A percentile compares a stretch with the other conserved stretches of the same genome.
phyloP scores from a whole-genome alignment of 1,140 invertebrate species.

The Plodia interpunctella region DNA sequence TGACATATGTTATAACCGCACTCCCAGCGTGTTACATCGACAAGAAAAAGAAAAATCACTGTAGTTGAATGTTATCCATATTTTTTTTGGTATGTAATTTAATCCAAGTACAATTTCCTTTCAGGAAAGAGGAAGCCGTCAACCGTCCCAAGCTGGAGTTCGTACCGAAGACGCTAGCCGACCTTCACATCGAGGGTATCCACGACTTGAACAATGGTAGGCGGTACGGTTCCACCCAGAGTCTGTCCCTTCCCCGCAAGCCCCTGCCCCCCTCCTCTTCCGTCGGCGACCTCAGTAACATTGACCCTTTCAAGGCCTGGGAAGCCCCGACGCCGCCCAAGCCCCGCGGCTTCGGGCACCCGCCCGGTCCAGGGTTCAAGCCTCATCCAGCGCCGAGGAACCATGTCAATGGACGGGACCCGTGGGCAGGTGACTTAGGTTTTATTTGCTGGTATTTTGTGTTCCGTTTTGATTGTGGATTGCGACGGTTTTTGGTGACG shows the following conservation, averaged over 20 bases:
- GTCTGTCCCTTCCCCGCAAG: conserved; percentile 48
- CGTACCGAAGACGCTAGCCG: conserved; percentile 93
- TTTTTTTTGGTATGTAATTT: too few relatives aligned
- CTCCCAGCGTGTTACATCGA: too few relatives aligned
- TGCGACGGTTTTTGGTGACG: conserved; percentile 17
- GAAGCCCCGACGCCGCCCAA: conserved; percentile 30
- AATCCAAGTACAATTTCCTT: conserved; percentile 27
- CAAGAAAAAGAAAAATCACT: too few relatives aligned
- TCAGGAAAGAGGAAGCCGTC: conserved; percentile 92
- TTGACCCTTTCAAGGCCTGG: conserved; percentile 52
- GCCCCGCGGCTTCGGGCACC: conserved; percentile 18
- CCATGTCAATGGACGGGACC: conserved; percentile 58
- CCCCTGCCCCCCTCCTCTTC: conserved; percentile 56
- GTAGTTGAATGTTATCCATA: too few relatives aligned
- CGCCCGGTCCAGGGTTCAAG: conserved; percentile 33
- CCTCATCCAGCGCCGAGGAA: conserved; percentile 52
- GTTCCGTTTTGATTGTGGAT: conserved; percentile 43
- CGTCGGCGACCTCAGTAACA: conserved; percentile 51
- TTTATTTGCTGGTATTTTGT: conserved; percentile 51
- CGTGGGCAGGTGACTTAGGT: conserved; percentile 74
- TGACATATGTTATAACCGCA: too few relatives aligned
- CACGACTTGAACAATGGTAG: conserved; percentile 74
- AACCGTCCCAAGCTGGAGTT: conserved; percentile 93
- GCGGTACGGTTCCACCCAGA: conserved; percentile 71
- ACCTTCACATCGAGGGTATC: conserved; percentile 88